Base-by-base conservation (phyloP, 1,140 invertebrate genomes). In the Aporrectodea caliginosa region DNA sequence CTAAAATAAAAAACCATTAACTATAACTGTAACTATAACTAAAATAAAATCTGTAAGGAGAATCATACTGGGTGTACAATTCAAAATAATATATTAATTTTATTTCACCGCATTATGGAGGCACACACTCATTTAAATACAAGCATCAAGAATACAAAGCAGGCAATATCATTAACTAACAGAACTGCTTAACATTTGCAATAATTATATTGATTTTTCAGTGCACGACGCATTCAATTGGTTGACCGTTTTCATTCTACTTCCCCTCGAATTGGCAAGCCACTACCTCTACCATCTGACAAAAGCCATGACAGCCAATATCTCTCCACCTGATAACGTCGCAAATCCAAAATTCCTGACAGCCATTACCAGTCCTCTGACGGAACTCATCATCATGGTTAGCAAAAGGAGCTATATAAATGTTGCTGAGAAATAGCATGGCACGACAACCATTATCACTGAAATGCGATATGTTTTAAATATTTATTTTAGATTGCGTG, bases 221-320 rank as follows among this genome's bases (percentile, higher is more conserved):
- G 89, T 91, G 14, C 91, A 91, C 82, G 91, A 91, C 82, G 90
- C 91, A 86, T 91, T 90, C 85, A 91, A 91, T 83, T 90, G 89
- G 88, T 81, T 91, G 32, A 89, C 87, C 16, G 90, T 90, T 27
- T 79, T 90, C 2, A 82, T 90, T 29, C 82, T 91, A 2, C 83
- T 91, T 16, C 89, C 90, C 0, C 34, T 90, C 12, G 90, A 91
- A 82, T 84, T 85, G 16, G 77, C 81, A 0, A 85, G 86, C 30
- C 85, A 86, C 86, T 82, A 78, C 14, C 77, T 78, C 2, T 71
- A 31, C 69, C 58, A 73, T 1, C 58, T 78, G n/a, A 72, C 77
- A 1, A 29, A 72, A 33, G 31, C 32, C 68, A 78, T 78, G 58
- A 72, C 77, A 16, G 14, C 16, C 27, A 35, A 35, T 32, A 22